Conservation (phyloP, 1,140 invertebrate species). For the Bombus cullumanus region DNA sequence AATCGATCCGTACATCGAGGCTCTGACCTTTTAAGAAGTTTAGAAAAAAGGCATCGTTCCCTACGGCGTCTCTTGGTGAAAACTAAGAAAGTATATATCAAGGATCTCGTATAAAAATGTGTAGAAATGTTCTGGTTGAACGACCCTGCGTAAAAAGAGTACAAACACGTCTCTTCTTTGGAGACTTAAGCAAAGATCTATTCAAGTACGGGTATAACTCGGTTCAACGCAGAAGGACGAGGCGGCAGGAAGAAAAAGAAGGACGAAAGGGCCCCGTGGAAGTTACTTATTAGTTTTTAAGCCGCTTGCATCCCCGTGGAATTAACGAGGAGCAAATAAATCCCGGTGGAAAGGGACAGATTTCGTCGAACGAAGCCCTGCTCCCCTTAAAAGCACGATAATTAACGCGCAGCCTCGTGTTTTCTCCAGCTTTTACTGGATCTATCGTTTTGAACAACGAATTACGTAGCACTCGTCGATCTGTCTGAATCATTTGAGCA, state of each 20-base stretch:
- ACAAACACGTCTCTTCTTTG: not conserved
- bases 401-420: constrained; percentile 1
- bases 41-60: not conserved
- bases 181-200: constrained; percentile 6
- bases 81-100: not conserved
- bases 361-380: not conserved
- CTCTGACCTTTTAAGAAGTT: constrained; percentile 1
- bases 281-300: constrained; percentile 66
- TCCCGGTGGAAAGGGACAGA: constrained; percentile 6
- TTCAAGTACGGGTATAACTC: not conserved
- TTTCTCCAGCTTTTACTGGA: no score
- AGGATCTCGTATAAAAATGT: not conserved
- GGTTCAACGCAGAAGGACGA: not conserved
- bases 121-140: not conserved
- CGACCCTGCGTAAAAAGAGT: not conserved
- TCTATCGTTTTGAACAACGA: constrained; percentile 14
- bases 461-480: not conserved
- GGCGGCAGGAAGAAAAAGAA: not conserved
- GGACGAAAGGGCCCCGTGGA: not conserved
- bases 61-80: not conserved
- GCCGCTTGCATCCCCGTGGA: constrained; percentile 38
- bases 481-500: not conserved
- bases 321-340: constrained; percentile 56
- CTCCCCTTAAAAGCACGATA: not conserved
- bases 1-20: not conserved